Evolutionary conservation across 1,140 invertebrate species (phyloP), one percentile per base, ranked within the genome.

Genomic region (Zaprionus africanus): DNA sequence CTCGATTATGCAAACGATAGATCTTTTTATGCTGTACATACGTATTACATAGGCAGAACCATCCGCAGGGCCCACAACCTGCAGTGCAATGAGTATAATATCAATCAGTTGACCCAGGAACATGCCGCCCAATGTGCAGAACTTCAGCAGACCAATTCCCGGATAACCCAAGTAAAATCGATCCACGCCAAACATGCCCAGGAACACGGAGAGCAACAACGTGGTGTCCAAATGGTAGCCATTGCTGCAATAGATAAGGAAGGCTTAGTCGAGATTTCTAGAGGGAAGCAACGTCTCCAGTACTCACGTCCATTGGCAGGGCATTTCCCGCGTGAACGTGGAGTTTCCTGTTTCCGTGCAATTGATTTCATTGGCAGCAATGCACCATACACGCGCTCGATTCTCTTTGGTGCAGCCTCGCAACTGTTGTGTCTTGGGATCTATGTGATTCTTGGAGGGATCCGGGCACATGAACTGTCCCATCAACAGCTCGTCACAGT

Each of bases 111-210:
- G 98, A 9, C 97, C 98, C n/a, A 99, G 93, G 91, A 99, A 99
- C 94, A 99, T 96, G 90, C 99, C 99, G 6, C 99, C 99, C 28
- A 99, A 93, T 0, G 98, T 99, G 91, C 98, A 98, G 78, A 99
- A 95, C 93, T 99, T 99, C 7, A 99, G 94, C 54, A 99, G 93
- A 1, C 98, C 98, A 73, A 99, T 95, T 22, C 98, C 98, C 57
- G 98, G 97, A 93, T 99, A 99, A 17, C 99, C 99, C 4, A 99
- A 94, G 92, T 99, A 99, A 93, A 99, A 99, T 75, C 99, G 94
- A 93, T 99, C 99, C 15, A 97, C 95, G n/a, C 99, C 99, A 94
- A 99, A 98, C 97, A 99, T 98, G 28, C 98, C 98, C 53, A 98
- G 93, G 90, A 99, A 99, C 53, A 99, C 96, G 2, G 98, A 99